Evolutionary conservation across 2,888 invertebrate species (phyloP).

Genomic region (Schizaphis graminum): DNA sequence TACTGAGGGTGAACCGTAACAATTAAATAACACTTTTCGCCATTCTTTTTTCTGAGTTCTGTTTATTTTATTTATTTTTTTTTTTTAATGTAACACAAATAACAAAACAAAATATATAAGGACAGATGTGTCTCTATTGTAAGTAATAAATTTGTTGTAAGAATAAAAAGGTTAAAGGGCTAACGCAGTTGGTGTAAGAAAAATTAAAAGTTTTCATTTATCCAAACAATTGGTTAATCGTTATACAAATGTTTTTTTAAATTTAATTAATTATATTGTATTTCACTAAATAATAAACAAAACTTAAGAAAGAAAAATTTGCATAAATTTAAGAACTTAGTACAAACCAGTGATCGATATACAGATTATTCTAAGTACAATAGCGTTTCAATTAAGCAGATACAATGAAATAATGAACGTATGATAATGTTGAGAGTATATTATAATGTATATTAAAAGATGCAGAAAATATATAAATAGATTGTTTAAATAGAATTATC

Average conservation of each 20-base stretch:
- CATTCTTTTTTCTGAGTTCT: slow-evolving; percentile 50
- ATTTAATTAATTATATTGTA: slow-evolving; percentile 38
- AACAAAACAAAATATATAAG: slow-evolving; percentile 48
- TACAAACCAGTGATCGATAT: background rate
- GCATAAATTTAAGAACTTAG: background rate
- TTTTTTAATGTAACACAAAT: slow-evolving; percentile 40
- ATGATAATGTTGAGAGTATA: background rate
- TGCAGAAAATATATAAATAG: background rate
- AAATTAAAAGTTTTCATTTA: slow-evolving; percentile 41
- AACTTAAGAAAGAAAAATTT: background rate
- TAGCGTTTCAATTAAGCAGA: background rate
- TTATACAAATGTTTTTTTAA: slow-evolving; percentile 31
- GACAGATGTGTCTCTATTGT: slow-evolving; percentile 43
- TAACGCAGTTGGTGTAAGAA: slow-evolving; percentile 25
- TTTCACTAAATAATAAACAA: slow-evolving; percentile 4
- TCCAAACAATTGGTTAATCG: slow-evolving; percentile 34
- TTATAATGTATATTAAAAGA: background rate
- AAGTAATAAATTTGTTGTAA: slow-evolving; percentile 32
- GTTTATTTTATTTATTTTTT: slow-evolving; percentile 29
- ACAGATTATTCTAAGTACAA: background rate
- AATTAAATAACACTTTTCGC: slow-evolving; percentile 63
- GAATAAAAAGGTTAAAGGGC: slow-evolving; percentile 18
- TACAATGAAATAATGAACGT: background rate
- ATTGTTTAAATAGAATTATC: background rate
- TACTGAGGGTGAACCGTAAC: slow-evolving; percentile 53